Conservation (phyloP, 2,888 invertebrate genomes). For the Lysandra bellargus region DNA sequence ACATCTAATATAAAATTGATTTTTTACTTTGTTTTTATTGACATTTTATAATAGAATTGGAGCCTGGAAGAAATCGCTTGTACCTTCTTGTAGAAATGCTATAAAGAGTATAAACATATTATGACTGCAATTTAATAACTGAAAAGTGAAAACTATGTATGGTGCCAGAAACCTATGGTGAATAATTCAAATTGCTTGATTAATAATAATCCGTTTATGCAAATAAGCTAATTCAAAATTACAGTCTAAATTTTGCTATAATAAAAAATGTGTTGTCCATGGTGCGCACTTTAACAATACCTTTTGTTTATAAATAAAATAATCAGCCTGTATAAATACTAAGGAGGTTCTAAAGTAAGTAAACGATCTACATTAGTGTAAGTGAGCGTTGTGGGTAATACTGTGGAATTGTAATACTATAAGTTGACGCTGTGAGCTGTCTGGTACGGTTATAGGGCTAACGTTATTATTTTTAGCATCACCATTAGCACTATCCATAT, state of each 20-base stretch:
- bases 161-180: too few species aligned
- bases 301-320: not conserved
- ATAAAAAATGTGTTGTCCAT: not conserved
- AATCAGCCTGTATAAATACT: not conserved
- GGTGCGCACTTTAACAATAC: not conserved
- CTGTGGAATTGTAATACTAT: conserved; percentile 4
- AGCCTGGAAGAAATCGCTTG: too few species aligned
- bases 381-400: conserved; percentile 23
- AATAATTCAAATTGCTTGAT: too few species aligned
- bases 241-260: too few species aligned
- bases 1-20: not conserved
- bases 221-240: too few species aligned
- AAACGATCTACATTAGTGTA: conserved; percentile 26
- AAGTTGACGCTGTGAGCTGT: not conserved
- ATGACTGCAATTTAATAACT: too few species aligned
- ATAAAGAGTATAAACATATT: too few species aligned
- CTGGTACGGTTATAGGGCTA: not conserved
- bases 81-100: too few species aligned
- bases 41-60: too few species aligned
- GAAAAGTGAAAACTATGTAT: too few species aligned
- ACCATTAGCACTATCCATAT: not conserved
- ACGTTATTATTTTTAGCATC: not conserved
- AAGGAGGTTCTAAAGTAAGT: conserved; percentile 12
- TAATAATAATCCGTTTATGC: too few species aligned
- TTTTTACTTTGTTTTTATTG: not conserved